Conservation (phyloP, 2,113 vertebrate genomes). For the Hassar affinis region DNA sequence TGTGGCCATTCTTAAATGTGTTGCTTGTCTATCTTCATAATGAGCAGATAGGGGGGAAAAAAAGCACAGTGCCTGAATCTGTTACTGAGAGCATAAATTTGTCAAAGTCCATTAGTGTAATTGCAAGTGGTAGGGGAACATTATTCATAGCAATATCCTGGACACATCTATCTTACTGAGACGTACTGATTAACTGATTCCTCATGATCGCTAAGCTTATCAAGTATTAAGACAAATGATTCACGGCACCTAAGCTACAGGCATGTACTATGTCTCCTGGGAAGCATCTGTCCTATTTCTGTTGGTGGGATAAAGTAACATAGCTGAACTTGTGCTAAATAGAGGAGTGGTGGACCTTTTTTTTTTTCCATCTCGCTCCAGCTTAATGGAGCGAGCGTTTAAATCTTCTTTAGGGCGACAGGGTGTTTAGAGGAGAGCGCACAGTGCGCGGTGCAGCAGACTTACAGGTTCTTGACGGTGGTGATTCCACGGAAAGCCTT, state of each 20-base stretch:
- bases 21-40: slow-evolving; percentile 11
- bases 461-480: slow-evolving; percentile 97
- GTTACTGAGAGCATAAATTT: slow-evolving; percentile 47
- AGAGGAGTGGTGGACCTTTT: not conserved
- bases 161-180: slow-evolving; percentile 51
- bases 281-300: slow-evolving; percentile 22
- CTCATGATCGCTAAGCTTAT: slow-evolving; percentile 51
- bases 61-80: slow-evolving; percentile 17
- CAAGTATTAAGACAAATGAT: slow-evolving; percentile 50
- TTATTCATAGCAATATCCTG: slow-evolving; percentile 56
- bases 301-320: slow-evolving; percentile 24
- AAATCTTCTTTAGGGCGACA: slow-evolving; percentile 23
- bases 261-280: slow-evolving; percentile 8
- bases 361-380: slow-evolving; percentile 6
- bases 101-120: slow-evolving; percentile 56
- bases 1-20: not conserved
- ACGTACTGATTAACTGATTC: slow-evolving; percentile 52
- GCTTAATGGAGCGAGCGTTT: slow-evolving; percentile 21
- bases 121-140: slow-evolving; percentile 49
- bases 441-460: slow-evolving; percentile 17
- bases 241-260: slow-evolving; percentile 18
- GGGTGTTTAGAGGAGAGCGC: slow-evolving; percentile 1
- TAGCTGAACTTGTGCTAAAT: slow-evolving; percentile 17
- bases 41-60: not conserved
- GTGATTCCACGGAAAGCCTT: slow-evolving; percentile 97